Percentiles rank a stretch among this genome's conserved stretches.
phyloP scores from a whole-genome alignment of 1,140 invertebrate species.

The Ectropis grisescens region DNA sequence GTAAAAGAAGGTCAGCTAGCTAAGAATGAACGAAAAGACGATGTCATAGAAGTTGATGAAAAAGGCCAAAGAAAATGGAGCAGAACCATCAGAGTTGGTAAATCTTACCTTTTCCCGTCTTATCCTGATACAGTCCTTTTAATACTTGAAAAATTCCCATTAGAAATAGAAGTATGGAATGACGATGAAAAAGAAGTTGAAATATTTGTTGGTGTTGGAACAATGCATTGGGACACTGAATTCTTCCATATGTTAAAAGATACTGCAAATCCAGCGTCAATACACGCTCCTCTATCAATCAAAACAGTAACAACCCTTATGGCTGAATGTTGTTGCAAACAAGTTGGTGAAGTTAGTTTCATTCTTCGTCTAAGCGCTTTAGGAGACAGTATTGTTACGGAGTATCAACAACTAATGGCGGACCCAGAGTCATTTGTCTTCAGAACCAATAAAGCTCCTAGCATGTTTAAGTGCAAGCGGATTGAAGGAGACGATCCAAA shows the following conservation, averaged over 20 bases:
- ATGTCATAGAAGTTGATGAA: conserved; percentile 44
- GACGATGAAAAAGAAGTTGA: conserved; percentile 50
- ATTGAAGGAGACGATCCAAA: conserved; percentile 52
- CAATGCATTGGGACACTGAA: conserved; percentile 48
- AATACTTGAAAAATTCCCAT: conserved; percentile 47
- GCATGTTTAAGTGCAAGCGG: conserved; percentile 52
- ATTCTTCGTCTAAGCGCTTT: conserved; percentile 50
- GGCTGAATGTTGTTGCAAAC: conserved; percentile 45
- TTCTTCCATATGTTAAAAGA: conserved; percentile 55
- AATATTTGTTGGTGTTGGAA: conserved; percentile 53
- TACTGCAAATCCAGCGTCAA: conserved; percentile 30
- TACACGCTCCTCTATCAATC: conserved; percentile 41
- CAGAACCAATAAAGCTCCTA: conserved; percentile 55
- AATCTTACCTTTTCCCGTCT: conserved; percentile 54
- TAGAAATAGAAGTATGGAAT: conserved; percentile 57
- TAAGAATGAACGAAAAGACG: conserved; percentile 33
- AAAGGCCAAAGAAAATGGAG: conserved; percentile 42
- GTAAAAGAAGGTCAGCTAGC: conserved; percentile 54
- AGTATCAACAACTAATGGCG: conserved; percentile 52
- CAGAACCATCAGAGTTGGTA: conserved; percentile 50
- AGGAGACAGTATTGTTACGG: conserved; percentile 52
- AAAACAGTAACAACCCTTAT: conserved; percentile 35
- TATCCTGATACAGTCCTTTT: conserved; percentile 52
- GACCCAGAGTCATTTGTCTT: conserved; percentile 55
- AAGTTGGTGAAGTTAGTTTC: conserved; percentile 42